These are phyloP conservation scores for Gobionotothen gibberifrons DNA, from an alignment of 2,797 vertebrate genomes.

Conservation along the genomic window DNA sequence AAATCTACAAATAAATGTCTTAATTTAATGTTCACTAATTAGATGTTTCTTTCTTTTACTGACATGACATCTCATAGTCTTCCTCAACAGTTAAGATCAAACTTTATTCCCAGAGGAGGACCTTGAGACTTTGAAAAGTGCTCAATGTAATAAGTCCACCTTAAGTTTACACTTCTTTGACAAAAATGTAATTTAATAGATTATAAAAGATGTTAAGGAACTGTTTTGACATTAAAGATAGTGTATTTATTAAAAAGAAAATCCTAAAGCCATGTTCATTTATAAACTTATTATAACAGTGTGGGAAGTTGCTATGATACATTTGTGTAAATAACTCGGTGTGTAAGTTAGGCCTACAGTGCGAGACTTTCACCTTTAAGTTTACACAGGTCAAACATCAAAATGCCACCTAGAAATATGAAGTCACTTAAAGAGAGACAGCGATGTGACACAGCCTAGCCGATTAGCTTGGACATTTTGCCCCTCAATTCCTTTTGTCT, in stretches of 20 bases:
- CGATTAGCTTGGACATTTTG: conserved; percentile 15
- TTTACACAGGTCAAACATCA: conserved; percentile 10
- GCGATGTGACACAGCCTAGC: background rate
- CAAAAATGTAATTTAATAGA: background rate
- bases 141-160: background rate
- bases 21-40: background rate
- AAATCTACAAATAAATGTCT: too few relatives aligned
- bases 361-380: conserved; percentile 7
- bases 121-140: background rate
- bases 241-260: too few relatives aligned
- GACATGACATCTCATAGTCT: background rate
- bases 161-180: background rate
- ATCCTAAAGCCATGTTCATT: too few relatives aligned
- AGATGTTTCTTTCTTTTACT: background rate
- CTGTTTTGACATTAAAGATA: background rate
- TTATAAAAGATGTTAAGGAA: background rate
- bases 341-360: background rate
- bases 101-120: background rate
- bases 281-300: background rate
- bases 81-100: background rate
- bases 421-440: background rate
- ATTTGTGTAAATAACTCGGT: background rate
- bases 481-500: conserved; percentile 59
- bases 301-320: background rate
- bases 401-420: conserved; percentile 11